Evolutionary conservation across 2,888 invertebrate genomes (phyloP), one percentile per base, ranked within the genome.

Genomic region (Tridacna gigas): DNA sequence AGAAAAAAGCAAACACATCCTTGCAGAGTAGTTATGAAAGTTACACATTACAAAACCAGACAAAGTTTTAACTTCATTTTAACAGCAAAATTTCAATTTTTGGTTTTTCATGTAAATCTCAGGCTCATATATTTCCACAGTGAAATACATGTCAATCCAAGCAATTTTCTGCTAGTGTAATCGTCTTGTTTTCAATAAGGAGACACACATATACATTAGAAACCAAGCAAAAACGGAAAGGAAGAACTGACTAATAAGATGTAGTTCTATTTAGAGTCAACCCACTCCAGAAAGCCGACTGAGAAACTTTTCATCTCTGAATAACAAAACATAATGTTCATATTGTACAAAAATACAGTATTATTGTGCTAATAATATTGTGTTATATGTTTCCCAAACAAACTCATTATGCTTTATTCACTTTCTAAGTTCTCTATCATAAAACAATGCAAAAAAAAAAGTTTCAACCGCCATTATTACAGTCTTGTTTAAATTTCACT

Each of bases 221-320:
- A 63, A 22, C n/a, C n/a, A 22, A 63, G 63, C n/a, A 63, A 63
- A 37, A 18, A 37, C 2, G 28, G 67, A 28, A 67, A 67, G 67
- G 28, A 67, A 37, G 45, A 67, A 37, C 18, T 51, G 45, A 51
- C 51, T 51, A 71, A 51, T n/a, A 26, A 25, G 71, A 47, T 82
- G 80, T 82, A 78, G 45, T 83, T 78, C 18, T 63, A 80, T 86
- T 86, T 86, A 86, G 82, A 86, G 86, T 86, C 85, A 80, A 76
- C 86, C 37, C 18, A 65, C 86, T 45, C 86, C 86, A 47, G 60
- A 51, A 15, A 63, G 77, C 56, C 60, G 86, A 86, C 86, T 63
- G 60, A 75, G 26, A 75, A 71, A 45, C 12, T 45, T 45, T 37
- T 69, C 12, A 69, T 37, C 69, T 69, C 51, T 51, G 26, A 71